phyloP scores from a whole-genome alignment of 2,888 invertebrate genomes.

The Rhaphigaster nebulosa region DNA sequence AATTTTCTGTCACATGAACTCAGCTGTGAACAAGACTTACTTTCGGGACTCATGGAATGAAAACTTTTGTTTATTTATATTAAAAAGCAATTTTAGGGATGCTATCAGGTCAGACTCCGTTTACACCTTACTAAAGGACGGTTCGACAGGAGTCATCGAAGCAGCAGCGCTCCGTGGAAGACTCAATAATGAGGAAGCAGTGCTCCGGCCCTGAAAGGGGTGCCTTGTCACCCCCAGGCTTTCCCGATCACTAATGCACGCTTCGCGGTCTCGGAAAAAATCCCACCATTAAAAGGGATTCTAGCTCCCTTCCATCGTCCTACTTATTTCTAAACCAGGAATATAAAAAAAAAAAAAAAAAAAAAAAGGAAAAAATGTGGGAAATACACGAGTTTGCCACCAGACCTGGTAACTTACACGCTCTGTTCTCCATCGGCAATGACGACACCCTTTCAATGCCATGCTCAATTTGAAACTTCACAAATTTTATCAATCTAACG shows the following conservation, averaged over 20 bases:
- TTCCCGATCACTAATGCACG: constrained; percentile 48
- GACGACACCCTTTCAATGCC: neutral
- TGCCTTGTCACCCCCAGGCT: constrained; percentile 39
- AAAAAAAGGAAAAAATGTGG: neutral
- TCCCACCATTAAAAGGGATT: constrained; percentile 45
- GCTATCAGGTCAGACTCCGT: neutral
- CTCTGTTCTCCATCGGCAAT: neutral
- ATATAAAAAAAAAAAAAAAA: neutral
- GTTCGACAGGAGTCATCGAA: constrained; percentile 3
- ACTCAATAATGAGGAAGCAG: too few species aligned
- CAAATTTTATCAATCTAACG: too few species aligned
- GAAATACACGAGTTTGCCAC: neutral
- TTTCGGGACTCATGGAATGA: too few species aligned
- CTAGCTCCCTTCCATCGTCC: constrained; percentile 29
- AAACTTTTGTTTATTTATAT: too few species aligned
- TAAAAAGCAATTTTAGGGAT: neutral
- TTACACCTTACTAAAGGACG: neutral
- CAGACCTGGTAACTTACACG: constrained; percentile 7
- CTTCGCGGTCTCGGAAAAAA: constrained; percentile 15
- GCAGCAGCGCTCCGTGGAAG: neutral
- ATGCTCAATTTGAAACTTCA: neutral
- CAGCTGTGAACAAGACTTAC: too few species aligned
- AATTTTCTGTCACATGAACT: too few species aligned
- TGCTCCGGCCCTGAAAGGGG: neutral
- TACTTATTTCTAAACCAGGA: constrained; percentile 2